phyloP scores from a whole-genome alignment of 2,113 vertebrate genomes.

The Xiphorhynchus elegans region DNA sequence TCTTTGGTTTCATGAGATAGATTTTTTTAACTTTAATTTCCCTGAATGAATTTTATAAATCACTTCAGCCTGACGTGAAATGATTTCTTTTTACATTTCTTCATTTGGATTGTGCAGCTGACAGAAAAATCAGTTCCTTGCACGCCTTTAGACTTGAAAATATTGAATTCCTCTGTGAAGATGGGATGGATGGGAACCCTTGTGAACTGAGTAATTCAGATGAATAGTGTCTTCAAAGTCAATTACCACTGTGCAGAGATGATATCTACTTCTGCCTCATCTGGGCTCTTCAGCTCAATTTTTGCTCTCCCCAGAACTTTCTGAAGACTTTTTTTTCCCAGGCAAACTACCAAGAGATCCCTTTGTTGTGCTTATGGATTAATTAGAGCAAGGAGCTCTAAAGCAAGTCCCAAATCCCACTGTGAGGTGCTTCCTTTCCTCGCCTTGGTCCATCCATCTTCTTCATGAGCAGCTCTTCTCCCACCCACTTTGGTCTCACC shows the following conservation, averaged over 20 bases:
- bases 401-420: not conserved
- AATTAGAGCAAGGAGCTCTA: not conserved
- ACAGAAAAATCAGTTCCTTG: conserved; percentile 30
- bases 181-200: not conserved
- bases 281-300: not conserved
- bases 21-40: conserved; percentile 5
- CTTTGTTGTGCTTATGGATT: not conserved
- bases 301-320: conserved; percentile 1
- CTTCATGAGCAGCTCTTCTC: not conserved
- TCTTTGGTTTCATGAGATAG: not conserved
- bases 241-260: conserved; percentile 16
- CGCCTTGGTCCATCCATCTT: not conserved
- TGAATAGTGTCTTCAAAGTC: conserved; percentile 36
- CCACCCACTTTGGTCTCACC: not conserved
- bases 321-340: not conserved
- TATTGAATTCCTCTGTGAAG: conserved; percentile 12
- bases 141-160: conserved; percentile 7
- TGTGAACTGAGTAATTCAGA: conserved; percentile 6
- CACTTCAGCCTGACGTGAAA: not conserved
- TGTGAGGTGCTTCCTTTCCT: not conserved
- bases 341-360: not conserved
- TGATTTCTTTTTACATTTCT: not conserved
- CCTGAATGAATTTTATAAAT: conserved; percentile 16
- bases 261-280: not conserved
- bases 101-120: conserved; percentile 3